A percentile compares a stretch with the other conserved stretches of the same genome.
phyloP scores from a whole-genome alignment of 2,113 vertebrate genomes.

The Sus scrofa region DNA sequence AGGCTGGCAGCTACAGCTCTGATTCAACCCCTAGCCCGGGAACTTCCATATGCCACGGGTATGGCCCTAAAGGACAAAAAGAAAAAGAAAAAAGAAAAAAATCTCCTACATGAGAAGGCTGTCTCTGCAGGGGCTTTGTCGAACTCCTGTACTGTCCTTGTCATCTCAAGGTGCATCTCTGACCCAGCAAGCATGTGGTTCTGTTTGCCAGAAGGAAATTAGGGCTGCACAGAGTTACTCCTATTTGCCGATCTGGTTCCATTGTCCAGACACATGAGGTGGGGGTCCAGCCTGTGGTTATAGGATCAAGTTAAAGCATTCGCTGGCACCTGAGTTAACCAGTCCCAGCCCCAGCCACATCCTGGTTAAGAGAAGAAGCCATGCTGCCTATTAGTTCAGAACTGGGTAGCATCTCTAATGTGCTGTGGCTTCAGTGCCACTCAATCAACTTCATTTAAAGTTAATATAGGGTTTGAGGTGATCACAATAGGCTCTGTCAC shows the following conservation, averaged over 20 bases:
- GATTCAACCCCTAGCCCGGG: too few relatives aligned
- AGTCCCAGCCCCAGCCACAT: neutral
- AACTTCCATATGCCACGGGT: too few relatives aligned
- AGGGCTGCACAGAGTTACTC: neutral
- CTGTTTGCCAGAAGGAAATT: neutral
- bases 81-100: constrained; percentile 35
- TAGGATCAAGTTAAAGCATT: neutral
- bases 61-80: too few relatives aligned
- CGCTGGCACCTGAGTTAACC: neutral
- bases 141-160: neutral
- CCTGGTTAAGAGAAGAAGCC: constrained; percentile 40
- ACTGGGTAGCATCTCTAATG: neutral
- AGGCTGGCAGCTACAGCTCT: too few relatives aligned
- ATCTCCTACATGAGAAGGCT: neutral
- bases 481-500: constrained; percentile 43
- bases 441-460: constrained; percentile 52
- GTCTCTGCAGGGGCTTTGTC: neutral
- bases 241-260: neutral
- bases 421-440: neutral
- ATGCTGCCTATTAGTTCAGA: neutral
- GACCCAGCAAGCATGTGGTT: neutral
- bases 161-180: neutral
- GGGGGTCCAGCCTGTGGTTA: neutral
- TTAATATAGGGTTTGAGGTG: constrained; percentile 36
- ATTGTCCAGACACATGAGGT: neutral